Base-by-base conservation (phyloP, 2,888 invertebrate genomes). In the Timandra comae region DNA sequence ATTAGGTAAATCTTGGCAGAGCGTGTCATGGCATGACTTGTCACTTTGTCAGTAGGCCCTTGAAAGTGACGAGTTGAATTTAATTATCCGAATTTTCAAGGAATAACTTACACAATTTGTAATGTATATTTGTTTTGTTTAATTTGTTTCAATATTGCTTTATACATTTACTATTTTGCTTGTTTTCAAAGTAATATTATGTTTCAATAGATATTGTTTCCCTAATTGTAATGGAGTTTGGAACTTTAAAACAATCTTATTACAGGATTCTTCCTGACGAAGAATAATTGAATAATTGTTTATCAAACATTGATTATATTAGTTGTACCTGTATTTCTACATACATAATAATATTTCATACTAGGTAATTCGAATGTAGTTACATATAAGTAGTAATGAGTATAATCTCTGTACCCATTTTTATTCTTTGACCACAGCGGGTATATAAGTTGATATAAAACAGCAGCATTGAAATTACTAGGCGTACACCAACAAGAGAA, bases 401-500 rank as follows among this genome's bases (percentile, higher is more conserved):
- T 32, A 32, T 27, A 27, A 29, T 29, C 22, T 43, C 39, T 41
- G 33, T 38, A 33, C 33, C 20, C 13, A 33, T 48, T 42, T 38
- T 40, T 26, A 57, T 45, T 71, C 66, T 71, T 51, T 74, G 67
- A 28, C 39, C 41, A 34, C 36, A 16, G 16, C 34, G 33, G 38
- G 35, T 51, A 60, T 68, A 60, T 64, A 71, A 63, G 49, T 39
- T 38, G 35, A 33, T 31, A 46, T 49, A 46, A 38, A 55, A 60
- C 66, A 66, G 63, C 62, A 65, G 54, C 48, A 51, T 49, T 49
- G 55, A 56, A 63, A 66, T 66, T 60, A 63, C 51, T 51, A 49
- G 49, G 42, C 44, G 55, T 61, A 60, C 55, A 52, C 52, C 49
- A 56, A 51, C 52, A 48, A 35, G 44, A 69, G 54, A 58, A 79